Conservation (phyloP, 2,888 invertebrate species). For the Gymnosoma rotundatum region DNA sequence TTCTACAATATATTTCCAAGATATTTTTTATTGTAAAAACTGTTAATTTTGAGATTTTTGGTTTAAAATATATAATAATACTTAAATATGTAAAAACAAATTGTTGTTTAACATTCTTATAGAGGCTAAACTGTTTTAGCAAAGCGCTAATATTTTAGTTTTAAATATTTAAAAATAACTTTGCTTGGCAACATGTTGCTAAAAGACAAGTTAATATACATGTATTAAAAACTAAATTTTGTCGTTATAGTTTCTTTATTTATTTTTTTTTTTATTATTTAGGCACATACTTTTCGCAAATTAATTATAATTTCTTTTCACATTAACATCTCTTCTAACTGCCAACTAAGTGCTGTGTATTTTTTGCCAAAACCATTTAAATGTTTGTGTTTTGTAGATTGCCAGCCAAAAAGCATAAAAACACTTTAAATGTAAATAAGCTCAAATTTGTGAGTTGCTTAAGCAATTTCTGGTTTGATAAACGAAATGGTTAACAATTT, state of each 20-base stretch:
- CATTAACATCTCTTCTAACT: conserved; percentile 58
- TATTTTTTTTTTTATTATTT: conserved; percentile 49
- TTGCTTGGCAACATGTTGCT: conserved; percentile 20
- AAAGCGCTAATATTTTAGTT: no score
- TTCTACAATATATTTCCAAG: no score
- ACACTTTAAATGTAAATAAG: conserved; percentile 66
- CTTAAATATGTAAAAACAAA: no score
- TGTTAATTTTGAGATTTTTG: no score
- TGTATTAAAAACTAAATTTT: conserved; percentile 15
- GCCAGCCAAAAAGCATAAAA: conserved; percentile 39
- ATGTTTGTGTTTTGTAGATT: conserved; percentile 11
- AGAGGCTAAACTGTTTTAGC: no score
- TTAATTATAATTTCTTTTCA: conserved; percentile 65
- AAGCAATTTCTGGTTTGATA: conserved; percentile 64
- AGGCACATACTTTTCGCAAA: conserved; percentile 49
- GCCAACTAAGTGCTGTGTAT: conserved; percentile 54
- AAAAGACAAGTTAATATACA: background rate
- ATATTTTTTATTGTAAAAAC: no score
- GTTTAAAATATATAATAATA: no score
- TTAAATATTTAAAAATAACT: background rate
- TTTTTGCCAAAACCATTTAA: conserved; percentile 30
- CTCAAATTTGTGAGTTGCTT: conserved; percentile 69
- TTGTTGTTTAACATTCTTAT: no score
- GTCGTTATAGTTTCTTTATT: conserved; percentile 8
- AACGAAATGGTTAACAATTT: conserved; percentile 63